Percentiles rank a stretch among this genome's conserved stretches.
Evolutionary conservation across 2,888 invertebrate species (phyloP).

Genomic region (Limnephilus marmoratus): DNA sequence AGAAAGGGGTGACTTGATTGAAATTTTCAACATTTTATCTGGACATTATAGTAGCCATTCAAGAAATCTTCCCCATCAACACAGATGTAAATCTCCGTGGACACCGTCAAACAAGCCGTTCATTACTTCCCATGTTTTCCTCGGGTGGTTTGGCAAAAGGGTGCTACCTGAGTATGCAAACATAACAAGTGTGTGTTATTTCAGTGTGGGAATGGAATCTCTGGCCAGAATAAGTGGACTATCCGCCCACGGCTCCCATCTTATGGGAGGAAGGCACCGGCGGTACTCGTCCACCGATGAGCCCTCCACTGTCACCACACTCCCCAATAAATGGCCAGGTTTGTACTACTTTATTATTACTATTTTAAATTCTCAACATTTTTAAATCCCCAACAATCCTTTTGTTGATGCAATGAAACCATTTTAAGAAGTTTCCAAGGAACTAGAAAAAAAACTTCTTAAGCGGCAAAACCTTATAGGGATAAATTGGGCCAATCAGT

Average conservation of each 20-base stretch:
- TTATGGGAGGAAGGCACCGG: constrained; percentile 82
- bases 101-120: too few species aligned
- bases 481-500: too few species aligned
- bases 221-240: constrained; percentile 68
- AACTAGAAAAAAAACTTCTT: too few species aligned
- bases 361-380: background rate
- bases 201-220: constrained; percentile 69
- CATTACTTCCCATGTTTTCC: too few species aligned
- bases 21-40: too few species aligned
- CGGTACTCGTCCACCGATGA: constrained; percentile 90
- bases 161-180: background rate
- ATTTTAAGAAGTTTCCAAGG: too few species aligned
- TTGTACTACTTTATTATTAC: background rate
- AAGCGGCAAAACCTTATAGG: too few species aligned
- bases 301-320: constrained; percentile 85
- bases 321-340: constrained; percentile 94
- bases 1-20: too few species aligned
- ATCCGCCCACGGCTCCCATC: constrained; percentile 78
- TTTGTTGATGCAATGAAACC: background rate
- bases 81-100: too few species aligned
- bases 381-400: background rate
- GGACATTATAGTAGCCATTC: too few species aligned
- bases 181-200: constrained; percentile 41
- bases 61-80: too few species aligned
- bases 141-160: too few species aligned